Evolutionary conservation across 2,797 vertebrate species (phyloP).

Genomic region (Chrysocyon brachyurus): DNA sequence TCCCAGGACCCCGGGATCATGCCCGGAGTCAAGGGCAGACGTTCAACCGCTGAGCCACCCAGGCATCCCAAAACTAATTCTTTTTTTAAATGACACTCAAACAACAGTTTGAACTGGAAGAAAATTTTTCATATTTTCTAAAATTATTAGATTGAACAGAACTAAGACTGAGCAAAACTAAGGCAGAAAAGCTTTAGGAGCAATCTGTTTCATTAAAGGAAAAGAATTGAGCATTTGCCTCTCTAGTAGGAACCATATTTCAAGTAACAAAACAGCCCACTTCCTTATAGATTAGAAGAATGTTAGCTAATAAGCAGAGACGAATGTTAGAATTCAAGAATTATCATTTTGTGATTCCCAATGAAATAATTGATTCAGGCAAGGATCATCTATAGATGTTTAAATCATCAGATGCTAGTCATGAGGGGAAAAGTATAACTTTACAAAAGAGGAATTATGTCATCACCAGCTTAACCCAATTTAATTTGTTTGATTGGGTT

Average conservation of each 20-base stretch:
- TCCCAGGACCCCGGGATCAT: too few relatives aligned
- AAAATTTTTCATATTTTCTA: background rate
- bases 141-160: background rate
- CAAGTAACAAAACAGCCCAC: background rate
- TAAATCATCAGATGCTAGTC: background rate
- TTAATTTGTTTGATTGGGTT: background rate
- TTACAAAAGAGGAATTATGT: conserved; percentile 25
- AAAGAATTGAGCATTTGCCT: background rate
- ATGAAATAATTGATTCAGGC: conserved; percentile 37
- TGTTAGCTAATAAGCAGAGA: background rate
- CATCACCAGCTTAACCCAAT: background rate
- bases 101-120: background rate
- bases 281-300: background rate
- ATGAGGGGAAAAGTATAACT: background rate
- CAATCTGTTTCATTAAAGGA: background rate
- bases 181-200: background rate
- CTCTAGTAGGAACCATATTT: background rate
- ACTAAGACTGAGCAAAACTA: conserved; percentile 17
- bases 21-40: too few relatives aligned
- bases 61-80: background rate
- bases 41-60: too few relatives aligned
- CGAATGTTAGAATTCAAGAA: background rate
- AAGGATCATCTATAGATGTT: background rate
- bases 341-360: background rate
- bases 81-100: background rate